These are phyloP conservation scores for Osedax fenrisi DNA, from an alignment of 2,888 invertebrate species.

Conservation along the genomic window DNA sequence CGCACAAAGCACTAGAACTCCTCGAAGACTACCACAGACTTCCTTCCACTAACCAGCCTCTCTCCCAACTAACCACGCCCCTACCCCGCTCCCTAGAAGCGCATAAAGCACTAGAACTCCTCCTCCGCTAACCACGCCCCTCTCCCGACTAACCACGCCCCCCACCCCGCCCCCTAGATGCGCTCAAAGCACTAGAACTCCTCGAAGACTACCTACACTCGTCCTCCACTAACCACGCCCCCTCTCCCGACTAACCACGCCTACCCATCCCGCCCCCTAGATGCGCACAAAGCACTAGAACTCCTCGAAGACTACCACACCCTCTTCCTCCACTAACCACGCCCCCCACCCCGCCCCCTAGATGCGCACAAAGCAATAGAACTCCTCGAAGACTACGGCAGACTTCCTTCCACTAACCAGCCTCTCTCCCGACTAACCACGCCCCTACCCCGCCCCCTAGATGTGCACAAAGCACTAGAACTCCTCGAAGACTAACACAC, in stretches of 20 bases:
- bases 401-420: constrained; percentile 79
- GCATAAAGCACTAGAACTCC: constrained; percentile 88
- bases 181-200: constrained; percentile 91
- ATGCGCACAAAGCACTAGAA: constrained; percentile 90
- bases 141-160: no score
- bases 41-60: constrained; percentile 81
- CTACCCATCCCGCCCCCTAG: no score
- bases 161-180: no score
- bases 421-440: constrained; percentile 86
- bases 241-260: no score
- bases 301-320: constrained; percentile 94
- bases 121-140: constrained; percentile 94
- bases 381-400: constrained; percentile 92
- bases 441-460: no score
- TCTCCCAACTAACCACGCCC: constrained; percentile 83
- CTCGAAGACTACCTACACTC: constrained; percentile 98
- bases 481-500: constrained; percentile 94
- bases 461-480: constrained; percentile 90
- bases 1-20: constrained; percentile 91
- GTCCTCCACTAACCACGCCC: no score
- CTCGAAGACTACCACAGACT: constrained; percentile 95
- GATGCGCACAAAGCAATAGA: constrained; percentile 89
- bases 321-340: no score
- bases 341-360: no score
- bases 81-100: no score